Evolutionary conservation across 2,888 invertebrate genomes (phyloP).

Genomic region (Reticulitermes lucifugus): DNA sequence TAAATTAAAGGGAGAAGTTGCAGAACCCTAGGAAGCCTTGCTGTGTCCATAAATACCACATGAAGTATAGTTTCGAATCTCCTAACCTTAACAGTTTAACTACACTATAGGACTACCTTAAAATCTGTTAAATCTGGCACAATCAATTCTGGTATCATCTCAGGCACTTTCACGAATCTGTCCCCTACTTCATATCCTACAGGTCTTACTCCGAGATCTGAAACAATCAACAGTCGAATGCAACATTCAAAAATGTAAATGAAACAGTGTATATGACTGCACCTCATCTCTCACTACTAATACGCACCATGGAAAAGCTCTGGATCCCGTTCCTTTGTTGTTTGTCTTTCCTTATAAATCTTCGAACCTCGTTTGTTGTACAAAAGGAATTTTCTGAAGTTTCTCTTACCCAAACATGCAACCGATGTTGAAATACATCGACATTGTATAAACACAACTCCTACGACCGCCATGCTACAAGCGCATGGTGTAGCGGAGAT

Average conservation of each 20-base stretch:
- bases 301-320: slow-evolving; percentile 74
- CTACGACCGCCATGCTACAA: neutral
- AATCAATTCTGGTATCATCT: slow-evolving; percentile 92
- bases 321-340: slow-evolving; percentile 67
- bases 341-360: slow-evolving; percentile 72
- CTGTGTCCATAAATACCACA: no score
- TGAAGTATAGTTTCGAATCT: no score
- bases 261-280: neutral
- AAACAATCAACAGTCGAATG: slow-evolving; percentile 55
- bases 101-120: slow-evolving; percentile 63
- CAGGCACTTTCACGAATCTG: slow-evolving; percentile 75
- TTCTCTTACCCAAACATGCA: slow-evolving; percentile 75
- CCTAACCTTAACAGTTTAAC: slow-evolving; percentile 35
- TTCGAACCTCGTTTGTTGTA: slow-evolving; percentile 81
- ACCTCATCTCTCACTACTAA: neutral
- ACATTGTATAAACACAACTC: neutral
- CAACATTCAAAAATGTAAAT: neutral
- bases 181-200: slow-evolving; percentile 71
- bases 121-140: slow-evolving; percentile 90
- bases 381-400: slow-evolving; percentile 84
- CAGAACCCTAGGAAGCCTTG: no score
- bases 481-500: no score
- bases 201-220: slow-evolving; percentile 76
- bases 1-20: no score
- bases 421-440: slow-evolving; percentile 68